phyloP scores from a whole-genome alignment of 2,113 vertebrate genomes.

The Melierax canorus region DNA sequence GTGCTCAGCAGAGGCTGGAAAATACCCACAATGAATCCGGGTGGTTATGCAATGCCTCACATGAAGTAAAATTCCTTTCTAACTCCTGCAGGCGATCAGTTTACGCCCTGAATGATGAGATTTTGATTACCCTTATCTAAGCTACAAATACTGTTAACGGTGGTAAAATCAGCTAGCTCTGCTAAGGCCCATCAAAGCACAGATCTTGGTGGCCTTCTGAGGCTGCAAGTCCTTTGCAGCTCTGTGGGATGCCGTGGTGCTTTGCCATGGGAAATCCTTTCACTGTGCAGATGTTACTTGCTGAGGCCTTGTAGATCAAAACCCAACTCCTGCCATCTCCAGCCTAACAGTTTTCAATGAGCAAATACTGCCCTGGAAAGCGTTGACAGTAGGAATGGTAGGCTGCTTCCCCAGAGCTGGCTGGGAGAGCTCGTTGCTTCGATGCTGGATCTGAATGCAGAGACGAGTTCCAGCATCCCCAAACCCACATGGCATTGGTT shows the following conservation, averaged over 20 bases:
- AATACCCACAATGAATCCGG: not conserved
- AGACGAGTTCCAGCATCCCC: not conserved
- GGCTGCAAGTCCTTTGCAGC: not conserved
- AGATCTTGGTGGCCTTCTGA: not conserved
- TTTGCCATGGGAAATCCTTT: not conserved
- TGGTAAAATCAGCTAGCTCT: not conserved
- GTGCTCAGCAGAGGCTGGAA: not conserved
- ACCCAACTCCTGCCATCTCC: not conserved
- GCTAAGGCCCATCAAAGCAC: not conserved
- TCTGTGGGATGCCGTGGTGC: not conserved
- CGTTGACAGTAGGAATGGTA: slow-evolving; percentile 15
- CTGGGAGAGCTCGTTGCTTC: not conserved
- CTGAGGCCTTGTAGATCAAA: slow-evolving; percentile 38
- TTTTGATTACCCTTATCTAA: slow-evolving; percentile 63
- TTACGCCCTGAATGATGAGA: slow-evolving; percentile 54
- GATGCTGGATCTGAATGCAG: not conserved
- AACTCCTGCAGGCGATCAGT: slow-evolving; percentile 54
- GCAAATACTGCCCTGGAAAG: not conserved
- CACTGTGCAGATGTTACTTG: slow-evolving; percentile 10
- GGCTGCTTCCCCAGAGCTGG: not conserved
- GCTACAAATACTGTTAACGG: slow-evolving; percentile 3
- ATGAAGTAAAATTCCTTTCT: slow-evolving; percentile 36
- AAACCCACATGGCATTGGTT: slow-evolving; percentile 8
- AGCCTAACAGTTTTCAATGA: not conserved
- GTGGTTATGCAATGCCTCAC: not conserved